Evolutionary conservation across 35 echinoderm and acorn worm genomes (phyloP), one percentile per base, ranked within the genome.

Genomic region (Hemicentrotus pulcherrimus): DNA sequence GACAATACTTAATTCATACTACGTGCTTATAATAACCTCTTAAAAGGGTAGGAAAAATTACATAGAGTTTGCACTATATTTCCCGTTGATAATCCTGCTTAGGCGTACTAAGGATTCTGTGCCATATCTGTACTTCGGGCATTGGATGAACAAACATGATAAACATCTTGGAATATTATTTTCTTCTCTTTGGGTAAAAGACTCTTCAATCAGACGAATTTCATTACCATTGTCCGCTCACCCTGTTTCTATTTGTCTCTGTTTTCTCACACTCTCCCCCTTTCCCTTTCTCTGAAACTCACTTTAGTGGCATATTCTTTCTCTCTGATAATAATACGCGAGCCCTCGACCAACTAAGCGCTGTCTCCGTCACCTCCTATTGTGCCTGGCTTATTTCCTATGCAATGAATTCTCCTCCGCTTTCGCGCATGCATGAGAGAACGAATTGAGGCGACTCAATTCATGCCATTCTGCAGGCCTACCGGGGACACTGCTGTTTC

Each of bases 391-490:
- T 90, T 90, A 90, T 90, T 90, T 90, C 32, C 91, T 93, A 93
- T 93, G 91, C 91, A 93, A 93, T 41, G 88, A 78, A 78, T 90
- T 90, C 46, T 93, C 91, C 91, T 50, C 91, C 91, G 91, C 91
- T 93, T 50, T 58, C 48, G 91, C 48, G 91, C 48, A 93, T 93
- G 91, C 91, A 93, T 93, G 91, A 93, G 48, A 58, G 91, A 55
- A 52, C 91, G 91, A 47, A 58, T 93, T 93, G 91, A 93, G 48
- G 91, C 91, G n/a, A 47, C 91, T 93, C 91, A 93, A 93, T 93
- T 47, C 32, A 47, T 47, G 32, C 91, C 13, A 93, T 93, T 47
- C 32, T 58, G 19, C 48, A 93, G 46, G 48, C 48, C 91, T 93
- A 93, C 91, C 30, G 91, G 91, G 91, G 91, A 15, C 45, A 58